These are phyloP conservation scores for Plemyria rubiginata DNA, from an alignment of 2,888 invertebrate species.

Conservation along the genomic window DNA sequence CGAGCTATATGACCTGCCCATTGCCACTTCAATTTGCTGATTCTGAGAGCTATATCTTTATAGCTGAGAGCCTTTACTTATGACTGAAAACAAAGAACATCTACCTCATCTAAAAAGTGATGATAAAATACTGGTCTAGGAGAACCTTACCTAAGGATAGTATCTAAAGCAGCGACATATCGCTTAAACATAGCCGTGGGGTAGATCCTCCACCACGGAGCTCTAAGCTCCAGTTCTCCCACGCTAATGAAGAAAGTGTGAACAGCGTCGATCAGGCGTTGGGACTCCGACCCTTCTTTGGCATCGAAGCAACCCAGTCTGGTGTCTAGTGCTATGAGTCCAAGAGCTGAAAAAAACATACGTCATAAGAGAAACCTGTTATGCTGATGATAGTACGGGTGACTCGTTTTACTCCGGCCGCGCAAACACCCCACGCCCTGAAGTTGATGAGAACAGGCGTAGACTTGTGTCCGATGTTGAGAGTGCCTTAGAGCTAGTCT, in stretches of 20 bases:
- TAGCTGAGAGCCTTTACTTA: too few species aligned
- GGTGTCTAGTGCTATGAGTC: slow-evolving; percentile 87
- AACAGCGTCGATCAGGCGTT: slow-evolving; percentile 87
- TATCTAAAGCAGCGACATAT: slow-evolving; percentile 88
- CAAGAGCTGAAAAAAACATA: slow-evolving; percentile 80
- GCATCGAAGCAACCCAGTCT: slow-evolving; percentile 87
- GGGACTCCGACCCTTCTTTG: slow-evolving; percentile 83
- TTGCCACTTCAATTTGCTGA: too few species aligned
- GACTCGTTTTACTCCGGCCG: too few species aligned
- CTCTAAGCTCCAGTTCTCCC: slow-evolving; percentile 86
- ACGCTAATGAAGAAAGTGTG: slow-evolving; percentile 88
- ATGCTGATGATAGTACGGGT: too few species aligned
- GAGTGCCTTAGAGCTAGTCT: too few species aligned
- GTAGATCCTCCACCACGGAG: slow-evolving; percentile 88
- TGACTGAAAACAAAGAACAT: too few species aligned
- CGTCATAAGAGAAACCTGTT: background rate
- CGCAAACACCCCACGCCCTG: too few species aligned
- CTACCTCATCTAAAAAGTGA: too few species aligned
- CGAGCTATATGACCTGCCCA: too few species aligned
- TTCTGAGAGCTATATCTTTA: too few species aligned
- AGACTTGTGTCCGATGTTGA: too few species aligned
- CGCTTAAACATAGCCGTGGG: slow-evolving; percentile 86
- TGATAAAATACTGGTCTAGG: background rate
- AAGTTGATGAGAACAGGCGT: too few species aligned
- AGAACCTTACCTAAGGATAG: slow-evolving; percentile 85